These are phyloP conservation scores for Spondyliosoma cantharus DNA, from an alignment of 2,797 vertebrate species.

Conservation along the genomic window DNA sequence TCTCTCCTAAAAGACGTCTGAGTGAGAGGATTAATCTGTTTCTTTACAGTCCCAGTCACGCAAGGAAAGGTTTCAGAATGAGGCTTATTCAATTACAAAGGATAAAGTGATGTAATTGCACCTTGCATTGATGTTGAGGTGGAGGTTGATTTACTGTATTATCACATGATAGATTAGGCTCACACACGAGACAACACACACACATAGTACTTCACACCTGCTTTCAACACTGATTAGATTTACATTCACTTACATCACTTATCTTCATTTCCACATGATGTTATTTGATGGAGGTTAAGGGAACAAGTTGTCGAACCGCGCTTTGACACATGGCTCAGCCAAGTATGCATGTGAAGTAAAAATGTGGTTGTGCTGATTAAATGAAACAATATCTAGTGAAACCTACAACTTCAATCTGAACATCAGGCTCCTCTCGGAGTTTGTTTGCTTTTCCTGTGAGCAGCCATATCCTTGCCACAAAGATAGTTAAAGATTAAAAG, in stretches of 20 bases:
- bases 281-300: not conserved
- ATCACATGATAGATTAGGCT: not conserved
- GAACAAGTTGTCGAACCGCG: not conserved
- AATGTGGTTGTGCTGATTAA: not conserved
- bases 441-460: not conserved
- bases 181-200: conserved; percentile 5
- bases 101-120: conserved; percentile 1
- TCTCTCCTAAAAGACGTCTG: not conserved
- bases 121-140: not conserved
- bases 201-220: not conserved
- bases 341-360: not conserved
- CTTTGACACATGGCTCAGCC: not conserved
- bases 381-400: not conserved
- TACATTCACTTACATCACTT: not conserved
- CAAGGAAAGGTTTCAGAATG: conserved; percentile 7
- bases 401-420: not conserved
- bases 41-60: not conserved
- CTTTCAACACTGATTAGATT: not conserved
- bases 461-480: not conserved
- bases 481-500: conserved; percentile 49
- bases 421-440: not conserved
- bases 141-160: not conserved
- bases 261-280: not conserved
- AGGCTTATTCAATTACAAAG: not conserved
- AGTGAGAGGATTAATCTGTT: conserved; percentile 18